Conservation (phyloP, 2,797 vertebrate species). For the Phyllotis vaccarum region DNA sequence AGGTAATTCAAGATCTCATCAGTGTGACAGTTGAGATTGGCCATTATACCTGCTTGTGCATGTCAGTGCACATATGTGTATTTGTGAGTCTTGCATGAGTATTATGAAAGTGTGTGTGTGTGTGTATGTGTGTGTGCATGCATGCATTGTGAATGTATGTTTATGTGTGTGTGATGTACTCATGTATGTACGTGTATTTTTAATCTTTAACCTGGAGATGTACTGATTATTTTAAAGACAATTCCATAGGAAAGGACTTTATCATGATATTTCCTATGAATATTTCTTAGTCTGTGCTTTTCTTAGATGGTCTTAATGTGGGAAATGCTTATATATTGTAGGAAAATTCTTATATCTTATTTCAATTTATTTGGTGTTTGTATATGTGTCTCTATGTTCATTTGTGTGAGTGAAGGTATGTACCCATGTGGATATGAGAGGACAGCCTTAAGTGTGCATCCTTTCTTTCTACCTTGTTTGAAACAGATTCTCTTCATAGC, state of each 20-base stretch:
- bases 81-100: neutral
- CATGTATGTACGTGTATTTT: rapidly evolving
- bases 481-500: neutral
- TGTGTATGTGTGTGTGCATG: neutral
- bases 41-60: neutral
- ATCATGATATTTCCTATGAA: neutral
- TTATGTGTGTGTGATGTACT: neutral
- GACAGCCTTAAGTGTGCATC: neutral
- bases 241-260: neutral
- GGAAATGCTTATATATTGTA: neutral
- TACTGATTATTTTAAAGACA: neutral
- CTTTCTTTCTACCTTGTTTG: neutral
- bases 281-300: neutral
- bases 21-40: neutral
- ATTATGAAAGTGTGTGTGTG: neutral
- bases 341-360: neutral
- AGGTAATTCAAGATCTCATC: neutral
- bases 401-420: neutral
- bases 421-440: neutral
- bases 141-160: rapidly evolving
- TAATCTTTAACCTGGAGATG: neutral
- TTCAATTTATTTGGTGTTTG: neutral
- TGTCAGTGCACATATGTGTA: neutral
- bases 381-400: too few relatives aligned
- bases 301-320: neutral